Conservation (phyloP, 2,113 vertebrate genomes). For the Scomber scombrus region DNA sequence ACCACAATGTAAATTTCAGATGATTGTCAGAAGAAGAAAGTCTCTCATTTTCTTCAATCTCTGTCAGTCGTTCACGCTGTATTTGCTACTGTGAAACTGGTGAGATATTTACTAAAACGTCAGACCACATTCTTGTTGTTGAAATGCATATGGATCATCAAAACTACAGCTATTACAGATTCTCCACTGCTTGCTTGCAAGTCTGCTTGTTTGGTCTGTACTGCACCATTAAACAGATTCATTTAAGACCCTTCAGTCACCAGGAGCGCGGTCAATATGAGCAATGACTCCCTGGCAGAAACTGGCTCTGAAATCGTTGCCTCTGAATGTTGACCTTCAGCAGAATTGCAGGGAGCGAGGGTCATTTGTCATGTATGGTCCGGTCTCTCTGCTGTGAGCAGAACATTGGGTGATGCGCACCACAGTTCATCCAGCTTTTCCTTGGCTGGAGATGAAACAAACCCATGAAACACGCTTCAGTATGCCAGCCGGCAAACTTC, state of each 20-base stretch:
- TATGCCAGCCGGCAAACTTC: conserved; percentile 43
- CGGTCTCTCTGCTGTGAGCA: conserved; percentile 39
- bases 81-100: too few relatives aligned
- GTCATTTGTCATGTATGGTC: conserved; percentile 58
- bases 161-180: not conserved
- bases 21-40: too few relatives aligned
- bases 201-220: not conserved
- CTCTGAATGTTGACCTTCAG: conserved; percentile 72
- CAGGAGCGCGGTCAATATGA: conserved; percentile 32
- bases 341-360: conserved; percentile 27
- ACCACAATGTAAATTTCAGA: too few relatives aligned
- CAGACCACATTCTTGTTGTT: too few relatives aligned
- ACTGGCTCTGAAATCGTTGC: conserved; percentile 19
- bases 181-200: not conserved
- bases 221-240: conserved; percentile 35
- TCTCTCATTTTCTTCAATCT: too few relatives aligned
- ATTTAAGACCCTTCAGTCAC: conserved; percentile 11
- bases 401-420: conserved; percentile 17
- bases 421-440: conserved; percentile 45
- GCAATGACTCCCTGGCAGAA: conserved; percentile 1
- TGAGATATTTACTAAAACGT: too few relatives aligned
- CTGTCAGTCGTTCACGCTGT: too few relatives aligned
- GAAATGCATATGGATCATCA: too few relatives aligned
- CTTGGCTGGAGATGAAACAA: conserved; percentile 71
- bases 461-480: conserved; percentile 1